Evolutionary conservation across 1,140 invertebrate genomes (phyloP), one percentile per base, ranked within the genome.

Genomic region (Pseudobourletiella spinata): DNA sequence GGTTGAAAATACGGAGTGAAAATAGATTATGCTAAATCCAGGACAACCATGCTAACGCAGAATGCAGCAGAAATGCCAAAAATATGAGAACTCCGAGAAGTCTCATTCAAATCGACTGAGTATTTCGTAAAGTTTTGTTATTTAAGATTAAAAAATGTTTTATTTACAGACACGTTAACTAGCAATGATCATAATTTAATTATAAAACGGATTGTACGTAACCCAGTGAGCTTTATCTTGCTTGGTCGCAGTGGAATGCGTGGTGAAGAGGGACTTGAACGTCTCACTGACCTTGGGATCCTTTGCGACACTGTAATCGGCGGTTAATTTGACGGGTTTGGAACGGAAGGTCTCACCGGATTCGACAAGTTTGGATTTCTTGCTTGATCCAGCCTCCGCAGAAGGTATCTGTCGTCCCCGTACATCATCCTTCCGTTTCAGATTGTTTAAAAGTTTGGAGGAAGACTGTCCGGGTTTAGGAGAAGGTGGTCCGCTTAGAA

Each of bases 211-310:
- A 55, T 67, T 67, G 29, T 64, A 67, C 3, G 66, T 67, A 22
- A 98, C 84, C 95, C 95, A 99, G 74, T 98, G 93, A 3, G 91
- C 91, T 72, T 86, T 85, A 30, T 85, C 81, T 74, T 97, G 90
- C 51, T 87, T 83, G 71, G 88, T 81, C 28, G 94, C 93, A 50
- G 82, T 85, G 72, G 90, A 83, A 74, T 93, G 90, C 16, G 85
- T 83, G 0, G 93, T 98, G 71, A 98, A 99, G 22, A 99, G 75
- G 22, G 93, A 96, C 76, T 98, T 99, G 72, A 88, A 95, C 1
- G 93, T 91, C 74, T 91, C 86, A 60, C 85, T 88, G 0, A 85
- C 86, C 67, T 88, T 89, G 0, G 91, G 89, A 79, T 98, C 93
- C 68, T 92, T 86, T n/a, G 90, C 86, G 43, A 95, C 83, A 72